Base-by-base conservation (phyloP, 2,888 invertebrate genomes). In the Sisyra nigra region DNA sequence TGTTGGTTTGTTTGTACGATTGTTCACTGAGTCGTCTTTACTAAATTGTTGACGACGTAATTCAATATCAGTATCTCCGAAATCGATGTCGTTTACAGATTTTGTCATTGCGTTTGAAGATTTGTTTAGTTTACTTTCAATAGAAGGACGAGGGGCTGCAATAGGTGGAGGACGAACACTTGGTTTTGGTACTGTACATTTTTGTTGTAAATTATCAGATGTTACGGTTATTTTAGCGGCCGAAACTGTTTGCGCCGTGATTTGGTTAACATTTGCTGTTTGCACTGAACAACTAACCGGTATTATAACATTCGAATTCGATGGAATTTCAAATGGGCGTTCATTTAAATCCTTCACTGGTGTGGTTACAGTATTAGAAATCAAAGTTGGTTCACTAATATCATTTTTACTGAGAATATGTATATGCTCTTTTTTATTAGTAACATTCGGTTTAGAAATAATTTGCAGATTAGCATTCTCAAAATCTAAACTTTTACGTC, bases 1-100 rank as follows among this genome's bases (percentile, higher is more conserved):
- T 41, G 80, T 80, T 5, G 87, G 87, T 61, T 87, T 87, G 56
- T 72, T 66, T 24, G 63, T 60, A 19, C 64, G 53, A 46, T 65
- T 64, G 10, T 59, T 55, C 46, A 59, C 58, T 52, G 57, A 57
- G 9, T 41, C 38, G 37, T 56, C 55, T 18, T 58, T 49, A 50
- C 54, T 47, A 55, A 54, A 31, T 3, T 54, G 41, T 41, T 62
- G 63, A 48, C 56, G 57, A 18, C 77, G 67, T 49, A 76, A 57
- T 54, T 68, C 69, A 36, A 76, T 24, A 24, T 24, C 72, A 37
- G 60, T 61, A 44, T 61, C 61, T 17, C 57, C 57, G 11, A 55
- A 53, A 31, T 55, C 53, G 13, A 53, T 50, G 29, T 52, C 50
- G 37, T 51, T 54, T 29, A 52, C 32, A 5, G 54, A 52, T 6